Evolutionary conservation across 1,140 invertebrate genomes (phyloP).

Genomic region (Ruditapes philippinarum): DNA sequence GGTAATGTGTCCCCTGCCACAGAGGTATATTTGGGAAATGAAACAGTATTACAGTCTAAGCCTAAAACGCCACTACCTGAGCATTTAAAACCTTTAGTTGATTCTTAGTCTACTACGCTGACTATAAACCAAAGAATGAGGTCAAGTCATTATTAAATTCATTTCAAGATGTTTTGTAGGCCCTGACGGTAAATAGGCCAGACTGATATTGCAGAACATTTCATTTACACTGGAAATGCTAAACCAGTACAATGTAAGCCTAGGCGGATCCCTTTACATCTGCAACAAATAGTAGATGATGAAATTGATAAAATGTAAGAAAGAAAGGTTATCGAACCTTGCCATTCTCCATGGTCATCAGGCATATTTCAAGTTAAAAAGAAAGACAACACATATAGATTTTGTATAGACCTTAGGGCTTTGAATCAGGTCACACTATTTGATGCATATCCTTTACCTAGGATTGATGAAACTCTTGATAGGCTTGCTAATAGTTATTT

Average conservation of each 20-base stretch:
- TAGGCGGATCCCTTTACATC: constrained; percentile 16
- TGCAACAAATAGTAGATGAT: constrained; percentile 17
- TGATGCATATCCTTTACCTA: too few species aligned
- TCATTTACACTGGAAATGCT: constrained; percentile 62
- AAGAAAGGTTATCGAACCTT: too few species aligned
- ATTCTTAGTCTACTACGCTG: constrained; percentile 10
- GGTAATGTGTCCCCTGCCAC: neutral
- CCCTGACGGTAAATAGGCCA: constrained; percentile 55
- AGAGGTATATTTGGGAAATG: neutral
- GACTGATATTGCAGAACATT: constrained; percentile 49
- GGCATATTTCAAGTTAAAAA: too few species aligned
- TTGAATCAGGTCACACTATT: constrained; percentile 67
- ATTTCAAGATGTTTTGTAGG: constrained; percentile 63
- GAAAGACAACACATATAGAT: too few species aligned
- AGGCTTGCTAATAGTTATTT: constrained; percentile 25
- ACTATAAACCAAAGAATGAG: neutral
- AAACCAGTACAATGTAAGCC: constrained; percentile 47
- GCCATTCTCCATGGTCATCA: too few species aligned
- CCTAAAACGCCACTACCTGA: constrained; percentile 23
- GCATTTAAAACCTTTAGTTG: constrained; percentile 51
- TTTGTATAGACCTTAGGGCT: constrained; percentile 87
- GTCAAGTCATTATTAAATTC: neutral
- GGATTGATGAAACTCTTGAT: too few species aligned
- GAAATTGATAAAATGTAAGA: constrained; percentile 55
- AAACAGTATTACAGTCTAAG: neutral